A percentile compares a stretch with the other conserved stretches of the same genome.
Conservation (phyloP, 1,140 invertebrate genomes). For the Neodiprion pinetum region DNA sequence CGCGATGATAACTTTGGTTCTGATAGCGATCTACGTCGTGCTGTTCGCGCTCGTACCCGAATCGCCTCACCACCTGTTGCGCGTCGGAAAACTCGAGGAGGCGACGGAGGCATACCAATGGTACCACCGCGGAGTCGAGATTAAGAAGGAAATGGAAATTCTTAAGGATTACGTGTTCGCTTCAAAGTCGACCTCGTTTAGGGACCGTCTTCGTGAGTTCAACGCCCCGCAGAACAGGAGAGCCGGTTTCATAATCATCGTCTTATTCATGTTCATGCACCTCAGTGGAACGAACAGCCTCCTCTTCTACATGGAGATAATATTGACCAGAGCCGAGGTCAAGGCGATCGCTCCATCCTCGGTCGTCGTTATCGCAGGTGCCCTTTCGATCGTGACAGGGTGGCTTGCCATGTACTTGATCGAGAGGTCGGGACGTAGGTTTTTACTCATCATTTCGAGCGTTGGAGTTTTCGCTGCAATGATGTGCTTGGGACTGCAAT, state of each 20-base stretch:
- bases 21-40: not conserved
- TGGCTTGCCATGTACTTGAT: conserved; percentile 36
- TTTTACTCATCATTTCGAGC: conserved; percentile 34
- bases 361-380: conserved; percentile 40
- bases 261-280: conserved; percentile 27
- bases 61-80: conserved; percentile 7
- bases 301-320: conserved; percentile 46
- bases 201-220: not conserved
- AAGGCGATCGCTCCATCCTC: conserved; percentile 37
- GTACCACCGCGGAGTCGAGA: not conserved
- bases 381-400: conserved; percentile 33
- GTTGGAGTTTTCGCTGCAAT: conserved; percentile 36
- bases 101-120: not conserved
- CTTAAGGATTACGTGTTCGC: not conserved
- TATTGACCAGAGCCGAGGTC: conserved; percentile 41
- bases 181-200: not conserved
- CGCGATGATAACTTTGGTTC: not conserved
- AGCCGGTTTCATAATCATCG: not conserved
- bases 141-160: not conserved
- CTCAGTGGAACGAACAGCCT: conserved; percentile 44
- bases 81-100: not conserved
- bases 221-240: not conserved
- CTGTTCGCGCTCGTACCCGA: not conserved
- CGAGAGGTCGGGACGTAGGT: conserved; percentile 40
- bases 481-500: conserved; percentile 37